These are phyloP conservation scores for Leucophenga montana DNA, from an alignment of 2,888 invertebrate species.

Conservation along the genomic window DNA sequence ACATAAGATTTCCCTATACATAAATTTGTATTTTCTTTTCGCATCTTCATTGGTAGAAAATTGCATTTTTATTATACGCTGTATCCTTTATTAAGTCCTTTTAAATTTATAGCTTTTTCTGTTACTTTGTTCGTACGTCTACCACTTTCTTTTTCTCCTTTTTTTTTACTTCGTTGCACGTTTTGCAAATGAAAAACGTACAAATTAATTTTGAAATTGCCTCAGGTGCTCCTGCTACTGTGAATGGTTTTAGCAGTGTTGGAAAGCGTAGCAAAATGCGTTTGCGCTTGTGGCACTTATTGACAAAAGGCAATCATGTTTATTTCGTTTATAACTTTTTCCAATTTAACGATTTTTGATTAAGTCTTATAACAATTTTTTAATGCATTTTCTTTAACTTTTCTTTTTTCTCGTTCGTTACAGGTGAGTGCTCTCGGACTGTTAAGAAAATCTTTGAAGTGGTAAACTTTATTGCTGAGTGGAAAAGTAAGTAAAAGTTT, in stretches of 20 bases:
- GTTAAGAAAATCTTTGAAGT: no score
- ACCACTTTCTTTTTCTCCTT: constrained; percentile 31
- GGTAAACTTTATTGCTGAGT: background rate
- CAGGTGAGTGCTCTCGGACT: constrained; percentile 12
- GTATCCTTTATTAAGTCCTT: constrained; percentile 50
- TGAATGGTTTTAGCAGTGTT: no score
- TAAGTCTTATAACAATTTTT: background rate
- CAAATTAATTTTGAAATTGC: constrained; percentile 27
- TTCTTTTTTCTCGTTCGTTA: constrained; percentile 11
- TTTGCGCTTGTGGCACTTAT: background rate
- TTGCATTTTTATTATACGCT: constrained; percentile 51
- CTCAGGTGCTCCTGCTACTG: background rate
- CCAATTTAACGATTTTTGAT: constrained; percentile 3
- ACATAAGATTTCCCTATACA: background rate
- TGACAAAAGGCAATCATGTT: constrained; percentile 17
- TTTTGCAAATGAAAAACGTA: constrained; percentile 11
- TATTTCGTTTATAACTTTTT: constrained; percentile 5
- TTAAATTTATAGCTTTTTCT: constrained; percentile 54
- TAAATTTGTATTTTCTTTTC: constrained; percentile 3
- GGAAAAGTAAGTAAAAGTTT: constrained; percentile 3
- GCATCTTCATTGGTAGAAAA: constrained; percentile 37
- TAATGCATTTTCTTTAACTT: background rate
- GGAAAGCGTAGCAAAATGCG: background rate
- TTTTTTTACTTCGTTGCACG: constrained; percentile 27
- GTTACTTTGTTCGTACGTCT: constrained; percentile 19